phyloP scores from a whole-genome alignment of 2,797 vertebrate genomes.

The Carduelis carduelis region DNA sequence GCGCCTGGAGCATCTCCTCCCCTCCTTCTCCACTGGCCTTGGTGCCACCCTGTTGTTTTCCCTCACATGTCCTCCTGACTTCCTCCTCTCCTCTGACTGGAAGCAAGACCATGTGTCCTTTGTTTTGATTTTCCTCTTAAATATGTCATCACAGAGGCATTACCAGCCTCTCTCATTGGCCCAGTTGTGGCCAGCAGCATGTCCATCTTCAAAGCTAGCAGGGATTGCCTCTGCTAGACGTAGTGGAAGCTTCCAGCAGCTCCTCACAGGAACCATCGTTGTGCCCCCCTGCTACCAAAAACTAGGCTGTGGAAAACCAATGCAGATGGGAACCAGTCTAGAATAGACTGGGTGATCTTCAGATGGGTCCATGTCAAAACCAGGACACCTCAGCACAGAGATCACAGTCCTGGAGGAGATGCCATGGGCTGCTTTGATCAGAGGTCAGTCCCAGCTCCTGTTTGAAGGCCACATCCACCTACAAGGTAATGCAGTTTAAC shows the following conservation, averaged over 20 bases:
- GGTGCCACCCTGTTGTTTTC: too few species aligned
- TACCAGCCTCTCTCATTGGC: not conserved
- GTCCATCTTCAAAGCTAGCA: not conserved
- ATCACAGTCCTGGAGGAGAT: not conserved
- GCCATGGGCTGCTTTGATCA: not conserved
- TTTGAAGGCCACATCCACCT: not conserved
- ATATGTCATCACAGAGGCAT: not conserved
- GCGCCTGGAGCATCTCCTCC: rapidly evolving
- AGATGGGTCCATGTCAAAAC: not conserved
- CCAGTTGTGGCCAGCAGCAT: not conserved
- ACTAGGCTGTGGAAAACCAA: not conserved
- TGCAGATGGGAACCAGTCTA: not conserved
- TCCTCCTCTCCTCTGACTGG: not conserved
- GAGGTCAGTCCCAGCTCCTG: not conserved
- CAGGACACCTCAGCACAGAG: not conserved
- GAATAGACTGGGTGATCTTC: not conserved
- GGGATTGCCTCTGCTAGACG: rapidly evolving
- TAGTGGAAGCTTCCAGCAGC: not conserved
- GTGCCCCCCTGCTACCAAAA: not conserved
- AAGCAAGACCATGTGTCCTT: not conserved
- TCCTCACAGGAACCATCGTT: not conserved
- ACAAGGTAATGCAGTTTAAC: not conserved
- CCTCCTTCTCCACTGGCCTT: too few species aligned
- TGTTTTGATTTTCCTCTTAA: not conserved
- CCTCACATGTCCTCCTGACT: not conserved